Evolutionary conservation across 53 echinoderm and acorn worm genomes (phyloP).

Genomic region (Arbacia lixula): DNA sequence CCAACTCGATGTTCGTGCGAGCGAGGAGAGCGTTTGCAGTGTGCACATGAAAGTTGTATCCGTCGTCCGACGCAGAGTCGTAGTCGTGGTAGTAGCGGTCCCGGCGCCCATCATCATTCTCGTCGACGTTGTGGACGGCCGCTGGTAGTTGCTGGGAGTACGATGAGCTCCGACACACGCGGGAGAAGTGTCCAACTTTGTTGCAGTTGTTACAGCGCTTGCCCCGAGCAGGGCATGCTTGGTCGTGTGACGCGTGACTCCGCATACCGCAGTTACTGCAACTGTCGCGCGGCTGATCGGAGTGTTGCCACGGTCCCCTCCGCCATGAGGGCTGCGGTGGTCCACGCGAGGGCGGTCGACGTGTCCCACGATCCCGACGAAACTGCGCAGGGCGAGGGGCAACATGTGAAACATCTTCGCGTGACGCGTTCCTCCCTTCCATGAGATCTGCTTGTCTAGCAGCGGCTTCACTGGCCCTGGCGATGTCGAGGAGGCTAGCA

Average conservation of each 20-base stretch:
- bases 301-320: neutral
- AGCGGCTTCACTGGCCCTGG: neutral
- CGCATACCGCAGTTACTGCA: neutral
- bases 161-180: neutral
- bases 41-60: neutral
- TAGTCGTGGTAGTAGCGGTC: neutral
- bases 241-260: neutral
- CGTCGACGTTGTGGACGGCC: neutral
- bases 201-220: neutral
- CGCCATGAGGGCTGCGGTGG: neutral
- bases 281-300: neutral
- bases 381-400: neutral
- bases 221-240: neutral
- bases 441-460: neutral
- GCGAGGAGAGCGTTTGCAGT: neutral
- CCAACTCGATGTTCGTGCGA: neutral
- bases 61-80: neutral
- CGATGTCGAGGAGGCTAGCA: neutral
- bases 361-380: neutral
- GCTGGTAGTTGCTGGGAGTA: neutral
- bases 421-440: neutral
- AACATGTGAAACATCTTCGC: neutral
- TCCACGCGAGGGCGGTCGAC: neutral
- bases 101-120: neutral
- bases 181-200: neutral